Conservation (phyloP, 2,797 vertebrate species). For the Hyperoplus lanceolatus region DNA sequence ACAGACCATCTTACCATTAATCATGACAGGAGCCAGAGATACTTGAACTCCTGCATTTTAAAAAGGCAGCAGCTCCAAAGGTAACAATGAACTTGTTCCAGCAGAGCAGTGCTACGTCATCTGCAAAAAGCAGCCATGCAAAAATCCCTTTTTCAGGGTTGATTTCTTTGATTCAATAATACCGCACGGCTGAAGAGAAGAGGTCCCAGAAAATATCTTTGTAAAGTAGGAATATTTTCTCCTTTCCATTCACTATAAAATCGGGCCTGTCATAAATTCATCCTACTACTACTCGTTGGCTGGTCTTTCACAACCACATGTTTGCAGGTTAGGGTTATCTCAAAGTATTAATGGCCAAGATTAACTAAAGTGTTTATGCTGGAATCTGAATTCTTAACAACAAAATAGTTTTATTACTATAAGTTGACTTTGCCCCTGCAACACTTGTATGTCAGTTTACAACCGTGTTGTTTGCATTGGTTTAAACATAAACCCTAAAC, state of each 20-base stretch:
- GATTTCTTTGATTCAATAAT: constrained; percentile 32
- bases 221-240: background rate
- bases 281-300: background rate
- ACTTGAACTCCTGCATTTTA: background rate
- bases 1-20: background rate
- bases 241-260: constrained; percentile 13
- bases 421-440: too few species aligned
- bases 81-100: constrained; percentile 8
- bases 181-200: constrained; percentile 11
- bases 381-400: background rate
- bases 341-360: background rate
- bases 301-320: background rate
- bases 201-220: background rate
- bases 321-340: constrained; percentile 9
- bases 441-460: constrained; percentile 1
- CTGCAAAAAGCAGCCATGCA: constrained; percentile 33
- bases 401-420: too few species aligned
- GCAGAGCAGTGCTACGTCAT: constrained; percentile 25
- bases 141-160: constrained; percentile 45
- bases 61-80: constrained; percentile 9
- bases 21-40: background rate
- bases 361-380: rapidly evolving
- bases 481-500: background rate
- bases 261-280: background rate
- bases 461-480: background rate